These are phyloP conservation scores for Craniophora ligustri DNA, from an alignment of 2,888 invertebrate genomes.

Conservation along the genomic window DNA sequence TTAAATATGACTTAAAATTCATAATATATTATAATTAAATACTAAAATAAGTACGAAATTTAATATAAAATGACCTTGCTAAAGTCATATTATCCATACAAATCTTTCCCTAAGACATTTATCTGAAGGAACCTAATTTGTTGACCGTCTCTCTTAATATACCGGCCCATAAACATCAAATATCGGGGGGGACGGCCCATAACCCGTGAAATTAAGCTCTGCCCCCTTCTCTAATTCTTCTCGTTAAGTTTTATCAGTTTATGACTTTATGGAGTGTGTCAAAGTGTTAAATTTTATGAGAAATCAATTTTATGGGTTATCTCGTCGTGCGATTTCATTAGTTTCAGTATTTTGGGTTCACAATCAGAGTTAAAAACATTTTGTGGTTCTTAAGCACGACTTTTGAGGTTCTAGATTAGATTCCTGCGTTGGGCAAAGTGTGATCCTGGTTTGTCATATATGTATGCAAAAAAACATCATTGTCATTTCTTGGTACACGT, in stretches of 20 bases:
- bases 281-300: slow-evolving; percentile 52
- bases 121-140: slow-evolving; percentile 78
- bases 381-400: no score
- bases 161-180: slow-evolving; percentile 78
- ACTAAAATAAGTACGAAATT: no score
- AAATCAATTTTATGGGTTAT: slow-evolving; percentile 45
- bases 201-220: slow-evolving; percentile 78
- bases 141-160: slow-evolving; percentile 78
- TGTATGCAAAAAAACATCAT: no score
- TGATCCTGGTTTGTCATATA: no score
- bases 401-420: no score
- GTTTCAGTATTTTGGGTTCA: slow-evolving; percentile 29
- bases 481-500: no score
- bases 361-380: slow-evolving; percentile 13
- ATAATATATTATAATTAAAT: no score
- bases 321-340: slow-evolving; percentile 46
- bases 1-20: no score
- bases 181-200: slow-evolving; percentile 73
- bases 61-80: background rate
- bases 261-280: slow-evolving; percentile 57
- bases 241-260: slow-evolving; percentile 59
- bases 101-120: slow-evolving; percentile 49
- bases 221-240: slow-evolving; percentile 61
- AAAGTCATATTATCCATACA: slow-evolving; percentile 53
- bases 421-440: no score